Base-by-base conservation (phyloP, 1,140 invertebrate genomes). In the Plectrocnemia conspersa region DNA sequence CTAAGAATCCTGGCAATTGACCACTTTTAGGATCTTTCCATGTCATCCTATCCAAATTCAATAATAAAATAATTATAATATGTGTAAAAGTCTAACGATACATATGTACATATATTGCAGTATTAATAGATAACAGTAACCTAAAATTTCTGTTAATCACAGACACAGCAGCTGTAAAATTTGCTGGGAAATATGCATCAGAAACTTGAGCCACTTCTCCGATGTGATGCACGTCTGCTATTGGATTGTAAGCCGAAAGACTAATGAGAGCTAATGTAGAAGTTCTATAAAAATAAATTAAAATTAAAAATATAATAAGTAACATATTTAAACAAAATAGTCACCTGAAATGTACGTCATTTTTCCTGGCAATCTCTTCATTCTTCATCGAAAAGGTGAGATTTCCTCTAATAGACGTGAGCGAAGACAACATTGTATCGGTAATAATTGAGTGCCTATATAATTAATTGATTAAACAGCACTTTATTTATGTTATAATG, bases 341-440 rank as follows among this genome's bases (percentile, higher is more conserved):
- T 47, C 23, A 61, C 59, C 59, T 58, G 16, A 61, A 58, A 35
- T 61, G 40, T 1, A 61, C 52, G 42, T 61, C 59, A 29, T 57
- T 61, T 22, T 49, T 58, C 29, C 55, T 54, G n/a, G 55, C 40
- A 16, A 58, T 47, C 24, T 54, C 59, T 2, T 57, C 59, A 11
- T 32, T 29, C 13, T 25, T 32, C 41, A 54, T 44, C 0, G 33
- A 23, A 27, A 55, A 41, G 0, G 60, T 58, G 2, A 62, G 29
- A 33, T 62, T 62, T 22, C 60, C 60, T 50, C 60, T 47, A 10
- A 62, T 18, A 1, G 56, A 58, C 5, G 60, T 62, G n/a, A 62
- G 25, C 1, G 60, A 58, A 5, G 60, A 22, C 18, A 62, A 27
- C 36, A 62, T 58, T 4, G 56, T 58, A 10, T 58, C 55, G 1